Evolutionary conservation across 2,888 invertebrate species (phyloP), one percentile per base, ranked within the genome.

Genomic region (Noctua fimbriata): DNA sequence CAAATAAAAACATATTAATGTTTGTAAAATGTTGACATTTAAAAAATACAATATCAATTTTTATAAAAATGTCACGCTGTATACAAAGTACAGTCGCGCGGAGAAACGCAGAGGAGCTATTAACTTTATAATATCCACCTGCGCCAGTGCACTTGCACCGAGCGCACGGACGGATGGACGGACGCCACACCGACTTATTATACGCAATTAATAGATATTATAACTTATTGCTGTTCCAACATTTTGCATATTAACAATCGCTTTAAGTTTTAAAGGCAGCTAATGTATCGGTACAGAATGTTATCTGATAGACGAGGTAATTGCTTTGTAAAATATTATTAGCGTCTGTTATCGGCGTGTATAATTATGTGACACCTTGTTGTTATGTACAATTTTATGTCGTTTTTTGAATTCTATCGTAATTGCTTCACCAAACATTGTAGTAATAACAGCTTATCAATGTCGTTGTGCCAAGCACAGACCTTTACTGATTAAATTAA

Each of bases 321-420:
- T 82, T 87, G 87, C 79, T 78, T 81, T 81, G 81, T 84, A 79
- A 75, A 84, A 82, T 82, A 79, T 76, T 82, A 87, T 84, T 82
- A 78, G 70, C 76, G 69, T 52, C 52, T 71, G 70, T 76, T 87
- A 87, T 85, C 82, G 70, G 66, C 79, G 58, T 82, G 77, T 82
- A 84, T 80, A 84, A 88, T 86, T 79, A 79, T 73, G 66, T 87
- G 89, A 89, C 87, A 87, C 69, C 80, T 79, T 89, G 87, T 89
- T 72, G 52, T 44, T 78, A 87, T 87, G 85, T 87, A 71, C 52
- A 76, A 69, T 78, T 66, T 73, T 74, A 80, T 78, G 86, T 86
- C 12, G 69, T 60, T 85, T 83, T 82, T 83, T 88, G 7, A 85
- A 81, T 85, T 76, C 73, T 78, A 86, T 85, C 80, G 73, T 87